Evolutionary conservation across 2,888 invertebrate species (phyloP).

Genomic region (Oconnorella tubifera): DNA sequence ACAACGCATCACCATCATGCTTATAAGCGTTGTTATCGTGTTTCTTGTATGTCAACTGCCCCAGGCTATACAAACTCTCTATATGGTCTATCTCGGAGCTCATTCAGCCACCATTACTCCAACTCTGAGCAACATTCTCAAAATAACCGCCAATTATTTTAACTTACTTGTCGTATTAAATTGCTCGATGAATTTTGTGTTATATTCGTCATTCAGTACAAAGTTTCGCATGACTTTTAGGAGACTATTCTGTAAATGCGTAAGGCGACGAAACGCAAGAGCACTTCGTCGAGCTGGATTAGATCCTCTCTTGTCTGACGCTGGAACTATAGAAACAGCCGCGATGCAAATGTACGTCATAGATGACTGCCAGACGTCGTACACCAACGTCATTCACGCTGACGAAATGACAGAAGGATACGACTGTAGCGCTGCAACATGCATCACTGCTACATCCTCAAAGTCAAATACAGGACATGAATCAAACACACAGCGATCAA

Average conservation of each 20-base stretch:
- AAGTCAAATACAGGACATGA: no score
- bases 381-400: background rate
- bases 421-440: background rate
- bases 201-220: constrained; percentile 70
- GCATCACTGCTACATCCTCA: no score
- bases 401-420: background rate
- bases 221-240: constrained; percentile 36
- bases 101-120: background rate
- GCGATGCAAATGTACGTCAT: constrained; percentile 4
- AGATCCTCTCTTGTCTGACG: background rate
- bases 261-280: background rate
- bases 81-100: constrained; percentile 45
- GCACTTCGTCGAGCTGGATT: background rate
- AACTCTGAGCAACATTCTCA: constrained; percentile 28
- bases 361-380: background rate
- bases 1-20: constrained; percentile 69
- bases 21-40: constrained; percentile 73
- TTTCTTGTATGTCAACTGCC: constrained; percentile 74
- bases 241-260: constrained; percentile 29
- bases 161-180: constrained; percentile 70
- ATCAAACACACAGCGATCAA: no score
- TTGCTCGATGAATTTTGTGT: constrained; percentile 72
- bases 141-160: constrained; percentile 67
- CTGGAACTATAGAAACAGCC: background rate
- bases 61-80: constrained; percentile 63